A percentile compares a stretch with the other conserved stretches of the same genome.
phyloP scores from a whole-genome alignment of 2,113 vertebrate species.

The Aspidoscelis tigris region DNA sequence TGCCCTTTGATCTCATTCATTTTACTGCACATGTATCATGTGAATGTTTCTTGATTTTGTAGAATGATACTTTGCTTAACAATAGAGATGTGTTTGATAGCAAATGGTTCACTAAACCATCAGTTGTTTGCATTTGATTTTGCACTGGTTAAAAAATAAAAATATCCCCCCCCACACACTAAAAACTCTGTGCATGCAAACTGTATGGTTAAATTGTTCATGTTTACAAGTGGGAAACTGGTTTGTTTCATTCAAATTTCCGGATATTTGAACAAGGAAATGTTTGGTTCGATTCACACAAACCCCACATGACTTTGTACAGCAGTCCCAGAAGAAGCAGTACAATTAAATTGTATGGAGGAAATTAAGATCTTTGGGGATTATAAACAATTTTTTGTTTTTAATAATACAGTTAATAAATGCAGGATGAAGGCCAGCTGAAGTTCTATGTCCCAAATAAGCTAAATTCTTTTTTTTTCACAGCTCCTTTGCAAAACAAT shows the following conservation, averaged over 20 bases:
- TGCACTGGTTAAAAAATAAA: too few species aligned
- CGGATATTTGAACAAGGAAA: too few species aligned
- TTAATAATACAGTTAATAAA: neutral
- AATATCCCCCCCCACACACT: too few species aligned
- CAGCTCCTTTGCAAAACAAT: too few species aligned
- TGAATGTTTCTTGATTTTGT: neutral
- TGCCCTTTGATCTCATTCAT: neutral
- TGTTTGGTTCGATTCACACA: too few species aligned
- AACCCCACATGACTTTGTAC: neutral
- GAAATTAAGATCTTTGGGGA: neutral
- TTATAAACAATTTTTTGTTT: neutral
- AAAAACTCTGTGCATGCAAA: too few species aligned
- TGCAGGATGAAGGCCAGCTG: neutral
- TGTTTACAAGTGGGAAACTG: too few species aligned
- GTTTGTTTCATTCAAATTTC: too few species aligned
- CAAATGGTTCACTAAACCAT: neutral
- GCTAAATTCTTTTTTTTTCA: neutral
- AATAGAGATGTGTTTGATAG: neutral
- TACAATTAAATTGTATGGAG: neutral
- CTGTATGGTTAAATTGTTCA: too few species aligned
- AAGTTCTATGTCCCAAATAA: neutral
- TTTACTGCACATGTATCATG: neutral
- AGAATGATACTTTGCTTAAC: neutral
- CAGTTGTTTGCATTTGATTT: too few species aligned
- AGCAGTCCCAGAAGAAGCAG: neutral